These are phyloP conservation scores for Vombatus ursinus DNA, from an alignment of 2,113 vertebrate species.

Conservation along the genomic window DNA sequence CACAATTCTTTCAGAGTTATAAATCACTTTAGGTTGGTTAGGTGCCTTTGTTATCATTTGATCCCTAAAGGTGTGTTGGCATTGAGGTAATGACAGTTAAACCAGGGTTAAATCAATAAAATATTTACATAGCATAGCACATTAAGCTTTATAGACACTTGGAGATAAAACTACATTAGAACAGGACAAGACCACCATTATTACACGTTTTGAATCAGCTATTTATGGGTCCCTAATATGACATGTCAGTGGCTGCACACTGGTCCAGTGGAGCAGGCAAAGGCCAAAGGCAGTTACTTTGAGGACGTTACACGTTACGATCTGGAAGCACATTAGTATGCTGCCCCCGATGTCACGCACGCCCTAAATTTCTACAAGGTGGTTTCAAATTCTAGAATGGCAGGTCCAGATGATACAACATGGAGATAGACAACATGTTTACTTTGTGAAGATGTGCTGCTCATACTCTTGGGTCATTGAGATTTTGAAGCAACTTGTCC, in stretches of 20 bases:
- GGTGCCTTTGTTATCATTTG: slow-evolving; percentile 83
- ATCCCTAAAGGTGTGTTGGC: slow-evolving; percentile 88
- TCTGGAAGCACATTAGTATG: slow-evolving; percentile 84
- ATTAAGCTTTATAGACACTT: slow-evolving; percentile 86
- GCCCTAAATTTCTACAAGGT: slow-evolving; percentile 80
- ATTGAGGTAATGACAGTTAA: slow-evolving; percentile 86
- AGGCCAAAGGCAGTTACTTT: slow-evolving; percentile 84
- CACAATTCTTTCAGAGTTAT: slow-evolving; percentile 81
- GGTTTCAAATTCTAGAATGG: slow-evolving; percentile 83
- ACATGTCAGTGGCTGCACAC: slow-evolving; percentile 84
- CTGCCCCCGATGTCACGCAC: slow-evolving; percentile 81
- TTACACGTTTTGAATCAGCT: slow-evolving; percentile 82
- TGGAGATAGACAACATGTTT: slow-evolving; percentile 79
- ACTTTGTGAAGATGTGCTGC: slow-evolving; percentile 80
- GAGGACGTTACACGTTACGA: slow-evolving; percentile 78
- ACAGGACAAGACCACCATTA: slow-evolving; percentile 84
- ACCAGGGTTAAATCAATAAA: slow-evolving; percentile 92
- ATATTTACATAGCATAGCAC: slow-evolving; percentile 94
- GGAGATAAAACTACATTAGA: slow-evolving; percentile 87
- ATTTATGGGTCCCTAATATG: slow-evolving; percentile 87
- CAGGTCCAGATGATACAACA: slow-evolving; percentile 84
- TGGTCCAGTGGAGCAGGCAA: slow-evolving; percentile 83
- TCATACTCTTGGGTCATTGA: slow-evolving; percentile 86
- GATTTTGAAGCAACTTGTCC: slow-evolving; percentile 94
- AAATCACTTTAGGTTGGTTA: slow-evolving; percentile 82